Conservation (phyloP, 1,140 invertebrate species). For the Nephotettix cincticeps region DNA sequence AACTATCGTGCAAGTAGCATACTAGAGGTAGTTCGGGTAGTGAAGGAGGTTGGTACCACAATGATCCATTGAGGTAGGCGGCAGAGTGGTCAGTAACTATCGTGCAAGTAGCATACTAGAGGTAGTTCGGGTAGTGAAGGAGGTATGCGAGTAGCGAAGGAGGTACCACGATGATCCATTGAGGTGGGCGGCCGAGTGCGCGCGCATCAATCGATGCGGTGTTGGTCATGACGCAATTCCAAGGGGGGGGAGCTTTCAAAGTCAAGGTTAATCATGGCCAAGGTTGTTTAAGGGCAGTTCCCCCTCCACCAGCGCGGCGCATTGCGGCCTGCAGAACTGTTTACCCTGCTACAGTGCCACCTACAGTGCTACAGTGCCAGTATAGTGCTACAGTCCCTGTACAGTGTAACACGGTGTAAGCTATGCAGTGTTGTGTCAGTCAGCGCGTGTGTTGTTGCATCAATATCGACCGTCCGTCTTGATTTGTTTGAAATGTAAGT, state of each 20-base stretch:
- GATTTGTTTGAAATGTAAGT: too few species aligned
- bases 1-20: too few species aligned
- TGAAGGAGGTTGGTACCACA: too few species aligned
- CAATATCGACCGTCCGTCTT: too few species aligned
- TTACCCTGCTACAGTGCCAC: slow-evolving; percentile 42
- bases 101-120: too few species aligned
- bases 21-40: too few species aligned
- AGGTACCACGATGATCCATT: too few species aligned
- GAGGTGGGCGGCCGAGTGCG: background rate
- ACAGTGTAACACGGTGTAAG: background rate
- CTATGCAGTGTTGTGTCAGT: background rate
- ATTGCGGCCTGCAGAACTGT: slow-evolving; percentile 46
- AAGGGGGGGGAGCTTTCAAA: slow-evolving; percentile 23
- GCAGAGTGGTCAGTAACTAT: too few species aligned
- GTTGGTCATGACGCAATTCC: slow-evolving; percentile 29
- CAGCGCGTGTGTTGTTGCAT: too few species aligned
- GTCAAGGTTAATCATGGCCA: slow-evolving; percentile 25
- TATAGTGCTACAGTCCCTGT: background rate
- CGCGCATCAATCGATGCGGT: slow-evolving; percentile 25
- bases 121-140: too few species aligned
- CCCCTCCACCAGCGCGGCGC: slow-evolving; percentile 39
- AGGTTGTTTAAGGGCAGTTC: slow-evolving; percentile 40
- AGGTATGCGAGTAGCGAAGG: too few species aligned
- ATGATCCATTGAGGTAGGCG: too few species aligned
- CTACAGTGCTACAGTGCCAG: background rate